Conservation (phyloP, 2,113 vertebrate species). For the Rhizomys pruinosus region DNA sequence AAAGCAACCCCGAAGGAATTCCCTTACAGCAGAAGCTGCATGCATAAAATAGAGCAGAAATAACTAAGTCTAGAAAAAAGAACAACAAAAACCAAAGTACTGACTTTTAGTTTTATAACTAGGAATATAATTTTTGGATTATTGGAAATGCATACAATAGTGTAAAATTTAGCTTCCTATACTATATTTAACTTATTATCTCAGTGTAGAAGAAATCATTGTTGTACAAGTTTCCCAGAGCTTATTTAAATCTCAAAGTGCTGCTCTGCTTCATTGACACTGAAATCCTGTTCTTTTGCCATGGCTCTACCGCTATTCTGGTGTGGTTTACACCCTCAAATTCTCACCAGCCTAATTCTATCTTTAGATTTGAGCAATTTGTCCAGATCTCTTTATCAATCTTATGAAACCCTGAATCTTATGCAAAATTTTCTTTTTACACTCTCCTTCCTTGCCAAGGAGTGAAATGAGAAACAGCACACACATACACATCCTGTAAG, state of each 20-base stretch:
- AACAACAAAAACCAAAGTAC: neutral
- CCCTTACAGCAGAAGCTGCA: neutral
- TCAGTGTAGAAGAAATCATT: neutral
- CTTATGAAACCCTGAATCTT: conserved; percentile 16
- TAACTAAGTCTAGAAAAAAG: neutral
- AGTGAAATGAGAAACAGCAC: neutral
- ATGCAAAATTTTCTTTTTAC: neutral
- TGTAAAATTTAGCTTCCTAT: conserved; percentile 7
- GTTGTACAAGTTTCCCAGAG: neutral
- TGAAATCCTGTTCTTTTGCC: conserved; percentile 1
- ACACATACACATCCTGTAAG: neutral
- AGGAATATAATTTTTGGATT: neutral
- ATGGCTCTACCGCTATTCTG: neutral
- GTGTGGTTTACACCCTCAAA: neutral
- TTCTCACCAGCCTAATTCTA: conserved; percentile 17
- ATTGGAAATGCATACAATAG: neutral
- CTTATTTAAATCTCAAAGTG: conserved; percentile 8
- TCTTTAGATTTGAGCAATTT: neutral
- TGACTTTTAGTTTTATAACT: neutral
- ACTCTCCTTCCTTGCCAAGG: neutral
- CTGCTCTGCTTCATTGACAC: neutral
- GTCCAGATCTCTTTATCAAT: neutral
- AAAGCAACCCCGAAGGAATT: neutral
- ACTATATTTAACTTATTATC: neutral
- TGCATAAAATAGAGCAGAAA: neutral